A percentile compares a stretch with the other conserved stretches of the same genome.
phyloP scores from a whole-genome alignment of 2,888 invertebrate species.

The Lasioglossum calceatum region DNA sequence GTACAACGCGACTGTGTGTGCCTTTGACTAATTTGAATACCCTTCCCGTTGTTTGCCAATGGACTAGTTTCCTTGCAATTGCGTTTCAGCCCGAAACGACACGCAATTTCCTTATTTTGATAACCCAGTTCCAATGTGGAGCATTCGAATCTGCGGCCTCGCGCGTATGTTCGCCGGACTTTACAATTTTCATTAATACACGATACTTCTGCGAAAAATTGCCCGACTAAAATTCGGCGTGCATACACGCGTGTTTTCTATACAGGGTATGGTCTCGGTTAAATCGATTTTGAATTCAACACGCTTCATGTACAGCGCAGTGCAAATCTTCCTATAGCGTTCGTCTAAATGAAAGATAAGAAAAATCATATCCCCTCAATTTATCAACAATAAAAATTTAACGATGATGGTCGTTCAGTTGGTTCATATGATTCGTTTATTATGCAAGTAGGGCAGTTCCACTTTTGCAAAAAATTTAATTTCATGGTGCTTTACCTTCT shows the following conservation, averaged over 20 bases:
- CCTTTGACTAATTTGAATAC: conserved; percentile 15
- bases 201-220: neutral
- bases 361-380: too few species aligned
- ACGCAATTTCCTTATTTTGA: neutral
- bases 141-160: neutral
- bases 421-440: too few species aligned
- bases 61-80: conserved; percentile 13
- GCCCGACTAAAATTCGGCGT: neutral
- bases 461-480: too few species aligned
- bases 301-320: too few species aligned
- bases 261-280: neutral
- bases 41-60: conserved; percentile 14
- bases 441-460: too few species aligned
- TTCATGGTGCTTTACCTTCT: too few species aligned
- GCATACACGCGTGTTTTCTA: neutral
- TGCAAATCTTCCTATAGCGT: too few species aligned
- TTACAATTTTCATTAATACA: neutral
- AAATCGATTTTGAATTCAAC: too few species aligned
- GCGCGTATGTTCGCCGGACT: neutral
- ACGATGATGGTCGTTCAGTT: too few species aligned
- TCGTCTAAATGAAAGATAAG: too few species aligned
- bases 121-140: conserved; percentile 2
- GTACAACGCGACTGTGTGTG: conserved; percentile 12
- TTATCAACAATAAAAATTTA: too few species aligned
- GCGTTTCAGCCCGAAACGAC: neutral